Evolutionary conservation across 2,888 invertebrate genomes (phyloP), one percentile per base, ranked within the genome.

Genomic region (Panorpa germanica): DNA sequence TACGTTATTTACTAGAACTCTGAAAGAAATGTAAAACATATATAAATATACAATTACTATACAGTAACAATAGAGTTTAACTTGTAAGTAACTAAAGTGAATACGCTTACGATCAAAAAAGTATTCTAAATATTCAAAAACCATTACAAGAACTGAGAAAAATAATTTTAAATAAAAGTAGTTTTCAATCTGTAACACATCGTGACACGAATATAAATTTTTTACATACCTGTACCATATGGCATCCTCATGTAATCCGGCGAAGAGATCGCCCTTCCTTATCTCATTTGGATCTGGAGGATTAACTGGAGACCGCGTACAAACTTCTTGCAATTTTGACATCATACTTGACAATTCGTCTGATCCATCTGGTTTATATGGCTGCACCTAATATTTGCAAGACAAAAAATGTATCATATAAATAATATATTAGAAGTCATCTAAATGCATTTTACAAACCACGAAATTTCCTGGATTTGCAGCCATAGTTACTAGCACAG

Each of bases 381-480:
- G 65, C 45, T 65, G 65, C 3, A 65, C 53, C 61, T 62, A 33
- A 3, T 39, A 37, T 17, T n/a, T 13, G 3, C 11, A 37, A 28
- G 23, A 22, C 21, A 31, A 20, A 9, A 19, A 15, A n/a, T n/a
- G n/a, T n/a, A n/a, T n/a, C n/a, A n/a, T n/a, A n/a, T n/a, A n/a
- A n/a, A n/a, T n/a, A n/a, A n/a, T n/a, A n/a, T n/a, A n/a, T n/a
- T n/a, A n/a, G n/a, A n/a, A n/a, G n/a, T n/a, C n/a, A n/a, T n/a
- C n/a, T n/a, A n/a, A n/a, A n/a, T n/a, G n/a, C n/a, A n/a, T n/a
- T n/a, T n/a, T 10, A 50, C 57, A 54, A 26, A 73, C 69, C 24
- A 70, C 66, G 42, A 77, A 76, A 52, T 73, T 70, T 50, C 65
- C 65, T 0, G 83, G 83, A 60, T 70, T 75, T 3, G 80, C 74